phyloP scores from a whole-genome alignment of 2,113 vertebrate species.

The Gambusia holbrooki region DNA sequence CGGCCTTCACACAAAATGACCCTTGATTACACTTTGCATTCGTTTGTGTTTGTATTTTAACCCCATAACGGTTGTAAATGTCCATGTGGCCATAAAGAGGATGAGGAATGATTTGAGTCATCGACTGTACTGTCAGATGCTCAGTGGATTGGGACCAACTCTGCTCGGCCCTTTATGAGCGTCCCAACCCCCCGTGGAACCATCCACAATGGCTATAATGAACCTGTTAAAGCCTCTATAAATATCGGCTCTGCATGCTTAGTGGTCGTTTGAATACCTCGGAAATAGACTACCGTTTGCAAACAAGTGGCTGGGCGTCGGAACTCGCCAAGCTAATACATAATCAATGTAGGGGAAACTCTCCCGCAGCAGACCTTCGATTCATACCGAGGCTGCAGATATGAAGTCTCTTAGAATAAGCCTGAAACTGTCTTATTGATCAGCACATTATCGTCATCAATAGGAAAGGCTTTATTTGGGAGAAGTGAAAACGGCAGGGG shows the following conservation, averaged over 20 bases:
- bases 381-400: slow-evolving; percentile 47
- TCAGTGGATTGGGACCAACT: slow-evolving; percentile 59
- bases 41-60: slow-evolving; percentile 70
- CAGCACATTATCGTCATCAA: slow-evolving; percentile 54
- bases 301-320: slow-evolving; percentile 69
- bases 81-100: slow-evolving; percentile 69
- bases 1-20: slow-evolving; percentile 53
- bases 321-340: slow-evolving; percentile 64
- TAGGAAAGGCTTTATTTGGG: slow-evolving; percentile 44
- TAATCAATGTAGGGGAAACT: slow-evolving; percentile 71
- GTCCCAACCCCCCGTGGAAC: slow-evolving; percentile 56
- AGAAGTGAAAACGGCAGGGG: slow-evolving; percentile 32
- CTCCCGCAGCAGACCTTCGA: slow-evolving; percentile 50
- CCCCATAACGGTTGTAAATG: slow-evolving; percentile 76
- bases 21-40: slow-evolving; percentile 48
- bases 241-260: slow-evolving; percentile 73
- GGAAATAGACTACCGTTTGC: slow-evolving; percentile 51
- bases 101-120: slow-evolving; percentile 76
- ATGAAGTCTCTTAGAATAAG: slow-evolving; percentile 60
- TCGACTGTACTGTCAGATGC: slow-evolving; percentile 73
- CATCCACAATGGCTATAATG: slow-evolving; percentile 72
- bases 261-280: slow-evolving; percentile 69
- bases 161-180: slow-evolving; percentile 64
- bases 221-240: slow-evolving; percentile 78
- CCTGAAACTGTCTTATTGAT: slow-evolving; percentile 60